Base-by-base conservation (phyloP, 2,113 vertebrate genomes). In the Prochilodus magdalenae region DNA sequence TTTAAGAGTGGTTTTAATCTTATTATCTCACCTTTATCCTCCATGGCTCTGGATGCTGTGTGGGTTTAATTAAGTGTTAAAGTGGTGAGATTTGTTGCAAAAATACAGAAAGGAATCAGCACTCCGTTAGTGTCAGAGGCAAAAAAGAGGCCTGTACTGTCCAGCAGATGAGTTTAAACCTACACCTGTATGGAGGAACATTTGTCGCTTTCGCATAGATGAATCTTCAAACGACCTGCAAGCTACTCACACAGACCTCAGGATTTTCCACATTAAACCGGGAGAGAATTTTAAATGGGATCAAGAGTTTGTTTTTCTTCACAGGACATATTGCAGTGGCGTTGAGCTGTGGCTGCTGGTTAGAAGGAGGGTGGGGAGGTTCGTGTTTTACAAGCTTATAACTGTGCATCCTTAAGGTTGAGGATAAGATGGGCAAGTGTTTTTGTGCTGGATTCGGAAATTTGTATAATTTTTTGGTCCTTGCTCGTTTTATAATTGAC, bases 301-400 rank as follows among this genome's bases (percentile, higher is more conserved):
- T n/a, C n/a, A n/a, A 11, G 57, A 27, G 24, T 26, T 59, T 71
- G 67, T 26, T 36, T 67, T 67, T 63, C 62, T n/a, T n/a, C n/a
- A n/a, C n/a, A n/a, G 67, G 75, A 77, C 75, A 77, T 66, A 40
- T n/a, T n/a, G n/a, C n/a, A n/a, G n/a, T n/a, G n/a, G 59, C 75
- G 30, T 66, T n/a, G n/a, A n/a, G 75, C 75, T 71, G 66, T 79
- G n/a, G 77, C 67, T 71, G 16, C 27, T 59, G n/a, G n/a, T n/a
- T n/a, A n/a, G n/a, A n/a, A n/a, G 40, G 36, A 47, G 33, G 67
- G 33, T 72, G 66, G 57, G 24, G 51, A n/a, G n/a, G n/a, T n/a
- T 27, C 24, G n/a, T n/a, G 18, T 55, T 71, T 71, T 71, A 79
- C 27, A 36, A 79, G 67, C 44, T 66, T 26, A 24, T n/a, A 70